Conservation (phyloP, 1,140 invertebrate genomes). For the Rhagoletis pomonella region DNA sequence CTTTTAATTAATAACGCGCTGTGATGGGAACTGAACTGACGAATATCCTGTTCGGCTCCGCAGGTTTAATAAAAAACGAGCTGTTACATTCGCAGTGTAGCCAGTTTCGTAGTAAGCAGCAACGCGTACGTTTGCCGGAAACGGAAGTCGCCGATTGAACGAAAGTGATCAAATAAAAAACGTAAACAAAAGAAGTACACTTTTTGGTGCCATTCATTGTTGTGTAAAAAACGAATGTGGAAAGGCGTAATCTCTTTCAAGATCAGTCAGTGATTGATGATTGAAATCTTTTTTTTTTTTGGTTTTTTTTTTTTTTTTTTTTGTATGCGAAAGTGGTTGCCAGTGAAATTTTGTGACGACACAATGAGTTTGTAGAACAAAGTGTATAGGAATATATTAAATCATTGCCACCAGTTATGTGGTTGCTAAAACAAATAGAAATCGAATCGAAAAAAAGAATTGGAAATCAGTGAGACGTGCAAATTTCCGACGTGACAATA, state of each 20-base stretch:
- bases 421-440: too few species aligned
- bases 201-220: not conserved
- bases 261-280: not conserved
- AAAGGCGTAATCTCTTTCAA: not conserved
- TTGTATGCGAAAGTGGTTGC: too few species aligned
- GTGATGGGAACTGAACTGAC: not conserved
- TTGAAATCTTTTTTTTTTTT: not conserved
- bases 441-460: too few species aligned
- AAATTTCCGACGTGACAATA: too few species aligned
- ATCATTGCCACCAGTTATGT: too few species aligned
- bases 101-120: constrained; percentile 1
- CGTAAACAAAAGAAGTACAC: not conserved
- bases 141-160: not conserved
- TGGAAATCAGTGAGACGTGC: too few species aligned
- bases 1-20: not conserved
- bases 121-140: not conserved
- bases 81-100: not conserved
- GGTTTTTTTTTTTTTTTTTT: not conserved
- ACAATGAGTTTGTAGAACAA: too few species aligned
- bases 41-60: not conserved
- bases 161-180: not conserved
- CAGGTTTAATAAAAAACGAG: not conserved
- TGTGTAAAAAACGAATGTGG: not conserved
- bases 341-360: too few species aligned
- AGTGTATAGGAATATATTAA: too few species aligned